Evolutionary conservation across 2,888 invertebrate genomes (phyloP).

Genomic region (Poecilus cupreus): DNA sequence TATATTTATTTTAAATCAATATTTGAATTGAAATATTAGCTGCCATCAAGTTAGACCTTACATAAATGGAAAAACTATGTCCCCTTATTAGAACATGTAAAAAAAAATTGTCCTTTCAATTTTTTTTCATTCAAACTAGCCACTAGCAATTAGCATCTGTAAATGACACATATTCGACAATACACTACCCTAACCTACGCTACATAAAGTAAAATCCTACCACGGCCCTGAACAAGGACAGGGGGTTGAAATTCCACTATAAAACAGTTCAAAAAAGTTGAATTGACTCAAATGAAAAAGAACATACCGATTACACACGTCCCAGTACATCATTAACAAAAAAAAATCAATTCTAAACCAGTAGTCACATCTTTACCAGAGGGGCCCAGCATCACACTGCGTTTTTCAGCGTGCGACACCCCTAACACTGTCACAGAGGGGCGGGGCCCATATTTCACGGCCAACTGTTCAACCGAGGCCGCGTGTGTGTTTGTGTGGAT

Average conservation of each 20-base stretch:
- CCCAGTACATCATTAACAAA: constrained; percentile 42
- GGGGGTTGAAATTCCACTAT: background rate
- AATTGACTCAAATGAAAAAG: constrained; percentile 29
- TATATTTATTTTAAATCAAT: too few relatives aligned
- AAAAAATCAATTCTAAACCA: constrained; percentile 44
- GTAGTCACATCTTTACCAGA: constrained; percentile 30
- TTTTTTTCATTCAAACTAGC: too few relatives aligned
- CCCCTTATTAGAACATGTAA: too few relatives aligned
- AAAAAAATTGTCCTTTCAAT: too few relatives aligned
- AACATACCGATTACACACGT: constrained; percentile 48
- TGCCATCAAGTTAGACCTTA: too few relatives aligned
- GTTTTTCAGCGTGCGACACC: background rate
- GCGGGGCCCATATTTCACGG: constrained; percentile 38
- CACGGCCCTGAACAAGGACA: background rate
- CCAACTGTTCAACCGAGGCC: constrained; percentile 5
- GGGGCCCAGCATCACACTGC: background rate
- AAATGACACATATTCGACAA: background rate
- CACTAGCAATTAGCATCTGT: background rate
- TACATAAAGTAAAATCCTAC: background rate
- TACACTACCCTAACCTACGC: background rate
- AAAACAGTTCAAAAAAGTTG: constrained; percentile 25
- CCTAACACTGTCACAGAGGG: constrained; percentile 29
- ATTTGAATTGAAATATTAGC: too few relatives aligned
- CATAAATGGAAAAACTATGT: too few relatives aligned
- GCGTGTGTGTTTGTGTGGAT: too few relatives aligned